Percentiles rank a stretch among this genome's conserved stretches.
These are phyloP conservation scores for Priocnemis perturbator DNA, from an alignment of 2,888 invertebrate genomes.

Conservation along the genomic window DNA sequence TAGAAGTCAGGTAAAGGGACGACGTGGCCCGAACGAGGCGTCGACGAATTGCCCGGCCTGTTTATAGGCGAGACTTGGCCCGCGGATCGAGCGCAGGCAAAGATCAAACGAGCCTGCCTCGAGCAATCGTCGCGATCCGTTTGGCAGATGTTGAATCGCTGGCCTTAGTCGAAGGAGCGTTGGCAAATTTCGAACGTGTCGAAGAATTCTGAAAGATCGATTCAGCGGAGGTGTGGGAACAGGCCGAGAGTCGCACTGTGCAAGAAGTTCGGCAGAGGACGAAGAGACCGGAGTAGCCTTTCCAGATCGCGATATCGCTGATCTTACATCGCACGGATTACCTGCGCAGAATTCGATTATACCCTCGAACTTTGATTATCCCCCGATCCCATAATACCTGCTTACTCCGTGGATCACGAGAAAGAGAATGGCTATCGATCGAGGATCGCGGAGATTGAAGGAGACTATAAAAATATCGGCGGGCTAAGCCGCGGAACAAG, in stretches of 20 bases:
- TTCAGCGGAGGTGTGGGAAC: too few relatives aligned
- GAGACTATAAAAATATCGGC: too few relatives aligned
- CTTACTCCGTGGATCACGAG: not conserved
- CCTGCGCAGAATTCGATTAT: too few relatives aligned
- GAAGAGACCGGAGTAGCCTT: too few relatives aligned
- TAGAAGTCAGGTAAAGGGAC: conserved; percentile 44
- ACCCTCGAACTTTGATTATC: not conserved
- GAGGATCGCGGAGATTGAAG: too few relatives aligned
- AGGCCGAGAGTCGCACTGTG: too few relatives aligned
- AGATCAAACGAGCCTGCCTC: conserved; percentile 8
- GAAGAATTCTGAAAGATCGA: too few relatives aligned
- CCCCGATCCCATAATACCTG: too few relatives aligned
- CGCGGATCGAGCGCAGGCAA: conserved; percentile 3
- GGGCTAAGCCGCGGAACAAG: too few relatives aligned
- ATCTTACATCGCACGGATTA: not conserved
- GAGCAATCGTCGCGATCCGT: not conserved
- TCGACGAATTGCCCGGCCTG: conserved; percentile 45
- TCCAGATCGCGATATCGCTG: not conserved
- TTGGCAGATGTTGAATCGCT: not conserved
- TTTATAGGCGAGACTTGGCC: conserved; percentile 8
- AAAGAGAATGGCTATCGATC: not conserved
- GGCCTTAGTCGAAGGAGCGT: too few relatives aligned
- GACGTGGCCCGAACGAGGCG: conserved; percentile 30
- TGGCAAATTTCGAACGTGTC: too few relatives aligned
- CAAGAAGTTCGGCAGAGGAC: too few relatives aligned